Base-by-base conservation (phyloP, 1,140 invertebrate genomes). In the Pogonognathellus flavescens region DNA sequence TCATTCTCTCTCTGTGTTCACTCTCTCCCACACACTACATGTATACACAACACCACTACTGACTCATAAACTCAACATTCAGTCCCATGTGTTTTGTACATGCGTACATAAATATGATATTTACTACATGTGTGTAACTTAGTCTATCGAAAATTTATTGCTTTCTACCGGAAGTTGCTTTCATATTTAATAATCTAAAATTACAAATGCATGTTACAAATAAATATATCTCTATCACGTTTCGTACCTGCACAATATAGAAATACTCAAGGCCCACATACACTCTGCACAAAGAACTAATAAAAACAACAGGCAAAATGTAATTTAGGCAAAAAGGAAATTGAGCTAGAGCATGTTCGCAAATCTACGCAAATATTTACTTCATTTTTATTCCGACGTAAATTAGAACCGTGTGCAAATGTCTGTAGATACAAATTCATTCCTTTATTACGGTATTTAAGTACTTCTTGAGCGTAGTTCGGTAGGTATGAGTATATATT, bases 101-200 rank as follows among this genome's bases (percentile, higher is more conserved):
- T 25, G 25, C 62, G n/a, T n/a, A n/a, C n/a, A n/a, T n/a, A n/a
- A n/a, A n/a, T n/a, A n/a, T n/a, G n/a, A 66, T 20, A 66, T 20
- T 31, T 13, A 25, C 20, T 13, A 25, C 20, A 66, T 25, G 62
- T 20, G 25, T 25, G 22, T 66, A 20, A 66, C 20, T 25, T 22
- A 66, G 60, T 66, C 25, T 66, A 20, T 55, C 2, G 11, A 55
- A 55, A 55, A 41, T 41, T 41, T 41, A 41, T 41, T 41, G 31
- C 31, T 41, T 41, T 41, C 31, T 1, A 41, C 31, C 31, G 53
- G 53, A 57, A 57, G 53, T 57, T 13, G 11, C 11, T 13, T n/a
- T 57, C 53, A 57, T 57, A 57, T n/a, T 57, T 41, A 41, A 41
- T 57, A 13, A 57, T 57, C n/a, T 57, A 57, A 57, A 57, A 57